Evolutionary conservation across 1,140 invertebrate genomes (phyloP), one percentile per base, ranked within the genome.

Genomic region (Lasioglossum baleicum): DNA sequence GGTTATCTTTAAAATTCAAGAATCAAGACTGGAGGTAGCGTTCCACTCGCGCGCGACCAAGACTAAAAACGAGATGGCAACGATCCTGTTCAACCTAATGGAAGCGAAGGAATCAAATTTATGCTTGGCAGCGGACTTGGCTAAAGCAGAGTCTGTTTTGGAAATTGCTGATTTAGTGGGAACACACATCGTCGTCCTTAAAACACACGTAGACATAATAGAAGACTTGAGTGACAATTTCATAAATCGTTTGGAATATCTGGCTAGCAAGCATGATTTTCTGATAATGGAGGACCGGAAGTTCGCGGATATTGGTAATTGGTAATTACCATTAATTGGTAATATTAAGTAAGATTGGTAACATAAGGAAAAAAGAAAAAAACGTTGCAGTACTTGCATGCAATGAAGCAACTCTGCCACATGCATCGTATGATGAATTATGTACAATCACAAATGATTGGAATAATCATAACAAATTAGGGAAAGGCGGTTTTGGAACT

Each of bases 241-340:
- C 84, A 92, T 96, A 4, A 88, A 90, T 8, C 89, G 94, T 72
- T 91, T 99, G 6, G 94, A 94, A 84, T 88, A 95, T 31, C 88
- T 99, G 58, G 95, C 98, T 10, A 89, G 94, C 22, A 95, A 95
- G 84, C 95, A 97, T 86, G 96, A 98, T 76, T 99, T 99, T 91
- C 84, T 99, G 6, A 94, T 99, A 26, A 96, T 99, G 94, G 99
- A 99, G 94, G 99, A 99, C 90, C 95, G 98, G 87, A 99, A 99
- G 93, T 99, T 98, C 94, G 97, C 96, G 48, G 99, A 99, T 93
- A 99, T 99, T 92, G 99, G 98, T 0, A 96, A 98, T n/a, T n/a
- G n/a, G n/a, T n/a, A n/a, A n/a, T n/a, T n/a, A n/a, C n/a, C n/a
- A n/a, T n/a, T n/a, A n/a, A n/a, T n/a, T n/a, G n/a, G n/a, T n/a